Evolutionary conservation across 1,140 invertebrate genomes (phyloP).

Genomic region (Tetraneura akinire): DNA sequence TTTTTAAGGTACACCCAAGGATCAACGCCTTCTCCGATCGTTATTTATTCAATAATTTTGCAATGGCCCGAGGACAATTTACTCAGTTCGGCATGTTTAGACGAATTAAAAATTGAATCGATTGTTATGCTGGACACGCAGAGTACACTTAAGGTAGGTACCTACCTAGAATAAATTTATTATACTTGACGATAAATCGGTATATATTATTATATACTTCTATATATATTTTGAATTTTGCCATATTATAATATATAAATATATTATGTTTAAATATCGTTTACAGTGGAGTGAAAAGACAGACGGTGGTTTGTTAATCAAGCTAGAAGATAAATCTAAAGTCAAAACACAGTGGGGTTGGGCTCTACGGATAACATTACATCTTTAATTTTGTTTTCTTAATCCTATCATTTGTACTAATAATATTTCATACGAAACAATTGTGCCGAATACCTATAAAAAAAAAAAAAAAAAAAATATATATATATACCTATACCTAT

Average conservation of each 20-base stretch:
- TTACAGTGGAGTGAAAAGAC: constrained; percentile 23
- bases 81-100: constrained; percentile 14
- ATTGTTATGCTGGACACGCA: constrained; percentile 39
- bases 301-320: constrained; percentile 26
- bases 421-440: constrained; percentile 53
- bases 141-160: constrained; percentile 19
- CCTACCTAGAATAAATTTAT: no score
- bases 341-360: constrained; percentile 3
- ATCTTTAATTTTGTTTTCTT: constrained; percentile 31
- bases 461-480: neutral
- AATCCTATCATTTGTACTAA: constrained; percentile 52
- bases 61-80: constrained; percentile 27
- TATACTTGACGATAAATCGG: no score
- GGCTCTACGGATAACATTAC: constrained; percentile 1
- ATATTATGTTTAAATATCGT: neutral
- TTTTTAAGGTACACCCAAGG: constrained; percentile 46
- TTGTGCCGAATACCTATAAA: constrained; percentile 52
- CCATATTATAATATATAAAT: neutral
- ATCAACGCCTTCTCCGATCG: neutral
- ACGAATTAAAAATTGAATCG: constrained; percentile 10
- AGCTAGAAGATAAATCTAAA: constrained; percentile 27
- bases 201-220: no score
- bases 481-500: no score
- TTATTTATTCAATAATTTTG: constrained; percentile 29
- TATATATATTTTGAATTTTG: no score